A percentile compares a stretch with the other conserved stretches of the same genome.
These are phyloP conservation scores for Oophaga pumilio DNA, from an alignment of 2,113 vertebrate species.

Conservation along the genomic window DNA sequence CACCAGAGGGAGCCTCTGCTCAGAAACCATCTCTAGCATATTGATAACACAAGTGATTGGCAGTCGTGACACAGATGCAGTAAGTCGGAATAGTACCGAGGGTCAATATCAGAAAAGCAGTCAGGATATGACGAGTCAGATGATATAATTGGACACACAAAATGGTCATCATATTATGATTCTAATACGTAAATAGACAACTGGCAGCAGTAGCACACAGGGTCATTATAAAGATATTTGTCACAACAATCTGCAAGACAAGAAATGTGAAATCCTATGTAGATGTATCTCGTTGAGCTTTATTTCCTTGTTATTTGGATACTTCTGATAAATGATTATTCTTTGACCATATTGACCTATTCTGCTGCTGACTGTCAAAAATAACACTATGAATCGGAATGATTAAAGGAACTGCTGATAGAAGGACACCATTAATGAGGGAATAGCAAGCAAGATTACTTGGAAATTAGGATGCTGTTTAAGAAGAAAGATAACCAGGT, in stretches of 20 bases:
- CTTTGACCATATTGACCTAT: conserved; percentile 37
- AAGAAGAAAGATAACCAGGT: conserved; percentile 34
- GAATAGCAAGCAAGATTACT: conserved; percentile 42
- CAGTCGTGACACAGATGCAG: too few relatives aligned
- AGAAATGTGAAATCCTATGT: background rate
- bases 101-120: too few relatives aligned
- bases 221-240: background rate
- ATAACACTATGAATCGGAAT: conserved; percentile 25
- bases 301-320: conserved; percentile 26
- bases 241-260: background rate
- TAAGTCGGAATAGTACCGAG: too few relatives aligned
- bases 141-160: background rate
- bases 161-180: background rate
- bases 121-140: too few relatives aligned
- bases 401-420: conserved; percentile 41
- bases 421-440: conserved; percentile 45
- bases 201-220: background rate
- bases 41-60: too few relatives aligned
- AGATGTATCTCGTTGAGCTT: background rate
- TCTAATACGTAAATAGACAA: background rate
- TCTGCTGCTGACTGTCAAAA: conserved; percentile 6
- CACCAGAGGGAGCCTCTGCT: too few relatives aligned
- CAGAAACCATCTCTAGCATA: too few relatives aligned
- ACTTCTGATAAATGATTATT: conserved; percentile 46
- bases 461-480: conserved; percentile 41